Evolutionary conservation across 35 echinoderm and acorn worm genomes (phyloP), one percentile per base, ranked within the genome.

Genomic region (Apostichopus californicus): DNA sequence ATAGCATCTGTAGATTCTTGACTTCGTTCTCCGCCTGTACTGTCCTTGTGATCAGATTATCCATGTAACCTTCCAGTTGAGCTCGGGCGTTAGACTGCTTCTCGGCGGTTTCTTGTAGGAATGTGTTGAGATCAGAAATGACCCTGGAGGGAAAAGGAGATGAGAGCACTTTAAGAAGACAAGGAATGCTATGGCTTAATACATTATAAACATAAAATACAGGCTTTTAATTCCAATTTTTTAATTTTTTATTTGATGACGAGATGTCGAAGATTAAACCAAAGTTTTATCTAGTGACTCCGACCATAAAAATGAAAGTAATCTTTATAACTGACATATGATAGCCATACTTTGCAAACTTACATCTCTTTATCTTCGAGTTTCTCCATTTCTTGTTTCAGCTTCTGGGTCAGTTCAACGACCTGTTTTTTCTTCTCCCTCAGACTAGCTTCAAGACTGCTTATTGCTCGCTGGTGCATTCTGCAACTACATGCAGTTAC

Each of bases 381-480:
- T 46, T 89, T 64, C 52, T 89, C 86, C 61, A 89, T 73, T 18
- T 89, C 86, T 14, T 89, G 23, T 64, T 89, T 89, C 86, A 89
- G 86, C 26, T 73, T 60, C 63, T 52, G 8, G 46, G 63, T 66
- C 63, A 89, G 86, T 18, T 89, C 57, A 20, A 64, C 86, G 22
- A 89, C 25, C 86, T 89, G 57, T 34, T 17, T 8, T 15, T 73
- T 89, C 61, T 89, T 89, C 86, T 89, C 86, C 86, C 9, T 3
- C 46, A 89, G 63, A 89, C 86, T 89, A 21, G 0, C 64, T 17
- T 89, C 86, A 68, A 89, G 86, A 72, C 61, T 89, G 58, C 13
- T 72, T 54, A 89, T 73, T 0, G 54, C 25, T 54, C 9, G 14
- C 64, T 55, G 28, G 22, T 89, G 54, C 14, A n/a, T 60, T 23